These are phyloP conservation scores for Amitus sp. DNA, from an alignment of 2,888 invertebrate species.

Conservation along the genomic window DNA sequence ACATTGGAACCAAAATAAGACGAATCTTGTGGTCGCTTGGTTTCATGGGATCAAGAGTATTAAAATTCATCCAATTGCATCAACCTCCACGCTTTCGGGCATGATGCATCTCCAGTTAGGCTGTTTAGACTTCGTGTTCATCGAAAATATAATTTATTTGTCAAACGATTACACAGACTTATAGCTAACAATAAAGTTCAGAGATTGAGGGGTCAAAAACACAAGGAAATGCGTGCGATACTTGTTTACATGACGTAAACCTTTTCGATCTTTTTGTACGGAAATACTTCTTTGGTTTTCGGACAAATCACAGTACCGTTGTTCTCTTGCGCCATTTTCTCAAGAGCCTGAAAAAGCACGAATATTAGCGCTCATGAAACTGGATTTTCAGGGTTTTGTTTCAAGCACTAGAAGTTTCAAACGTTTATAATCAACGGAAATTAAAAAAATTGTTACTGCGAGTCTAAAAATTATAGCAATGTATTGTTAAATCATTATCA, in stretches of 20 bases:
- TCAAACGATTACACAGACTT: constrained; percentile 1
- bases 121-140: neutral
- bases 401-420: too few relatives aligned
- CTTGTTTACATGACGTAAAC: constrained; percentile 92
- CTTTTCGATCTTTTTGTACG: constrained; percentile 92
- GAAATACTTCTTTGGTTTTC: constrained; percentile 91
- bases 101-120: too few relatives aligned
- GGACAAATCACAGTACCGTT: constrained; percentile 94
- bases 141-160: constrained; percentile 6
- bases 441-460: too few relatives aligned
- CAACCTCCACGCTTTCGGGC: neutral
- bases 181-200: constrained; percentile 17
- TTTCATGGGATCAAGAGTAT: too few relatives aligned
- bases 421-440: neutral
- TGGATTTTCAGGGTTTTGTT: too few relatives aligned
- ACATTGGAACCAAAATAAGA: too few relatives aligned
- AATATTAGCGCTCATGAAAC: too few relatives aligned
- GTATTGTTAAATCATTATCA: too few relatives aligned
- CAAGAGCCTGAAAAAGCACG: constrained; percentile 81
- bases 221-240: too few relatives aligned
- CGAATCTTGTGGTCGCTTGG: too few relatives aligned
- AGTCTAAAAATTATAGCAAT: too few relatives aligned
- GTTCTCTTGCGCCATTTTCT: constrained; percentile 89
- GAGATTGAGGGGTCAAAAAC: constrained; percentile 43
- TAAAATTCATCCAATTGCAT: neutral